A percentile compares a stretch with the other conserved stretches of the same genome.
These are phyloP conservation scores for Eristalis intricaria DNA, from an alignment of 2,888 invertebrate genomes.

Conservation along the genomic window DNA sequence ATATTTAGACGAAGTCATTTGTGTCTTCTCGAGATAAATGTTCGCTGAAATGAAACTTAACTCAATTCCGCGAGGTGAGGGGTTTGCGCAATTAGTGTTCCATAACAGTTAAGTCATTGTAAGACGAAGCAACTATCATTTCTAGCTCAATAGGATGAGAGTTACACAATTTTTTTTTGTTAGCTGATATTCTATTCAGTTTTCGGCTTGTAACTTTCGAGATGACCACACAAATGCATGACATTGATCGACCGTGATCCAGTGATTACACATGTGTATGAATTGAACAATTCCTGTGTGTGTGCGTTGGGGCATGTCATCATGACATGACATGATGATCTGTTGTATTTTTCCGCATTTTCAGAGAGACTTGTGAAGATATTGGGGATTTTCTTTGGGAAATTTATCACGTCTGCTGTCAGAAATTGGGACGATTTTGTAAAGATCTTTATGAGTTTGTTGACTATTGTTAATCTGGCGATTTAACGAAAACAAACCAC, in stretches of 20 bases:
- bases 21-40: background rate
- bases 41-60: constrained; percentile 32
- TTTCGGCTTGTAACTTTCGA: background rate
- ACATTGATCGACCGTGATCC: background rate
- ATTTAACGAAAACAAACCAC: no score
- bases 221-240: background rate
- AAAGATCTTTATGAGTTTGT: no score
- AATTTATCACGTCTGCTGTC: no score
- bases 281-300: no score
- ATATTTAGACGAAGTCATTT: background rate
- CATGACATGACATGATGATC: no score
- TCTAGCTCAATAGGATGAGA: background rate
- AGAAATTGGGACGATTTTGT: no score
- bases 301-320: no score
- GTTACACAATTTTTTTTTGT: constrained; percentile 15
- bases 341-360: no score
- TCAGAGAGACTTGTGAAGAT: no score
- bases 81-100: constrained; percentile 8
- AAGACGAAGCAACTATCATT: constrained; percentile 1
- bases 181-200: background rate
- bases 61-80: background rate
- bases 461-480: no score
- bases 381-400: no score
- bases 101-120: constrained; percentile 23
- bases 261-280: no score